Conservation (phyloP, 2,888 invertebrate genomes). For the Microplitis deprimator region DNA sequence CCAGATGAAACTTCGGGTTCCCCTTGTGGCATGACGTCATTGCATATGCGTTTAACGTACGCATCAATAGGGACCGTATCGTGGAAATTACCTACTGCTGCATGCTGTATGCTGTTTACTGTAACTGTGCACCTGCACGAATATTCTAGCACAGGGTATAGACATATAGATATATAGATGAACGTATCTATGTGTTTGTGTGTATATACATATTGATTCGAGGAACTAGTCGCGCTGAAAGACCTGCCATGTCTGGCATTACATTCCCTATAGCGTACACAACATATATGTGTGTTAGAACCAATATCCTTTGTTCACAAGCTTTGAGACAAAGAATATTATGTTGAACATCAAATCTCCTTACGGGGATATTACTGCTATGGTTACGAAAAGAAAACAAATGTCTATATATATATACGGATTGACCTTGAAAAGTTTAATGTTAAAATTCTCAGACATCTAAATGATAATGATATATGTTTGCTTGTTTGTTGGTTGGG, state of each 20-base stretch:
- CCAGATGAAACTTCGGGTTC: constrained; percentile 13
- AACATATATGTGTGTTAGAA: background rate
- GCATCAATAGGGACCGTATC: constrained; percentile 22
- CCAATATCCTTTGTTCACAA: constrained; percentile 26
- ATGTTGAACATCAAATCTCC: background rate
- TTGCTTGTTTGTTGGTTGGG: too few relatives aligned
- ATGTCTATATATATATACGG: too few relatives aligned
- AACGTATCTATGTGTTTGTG: background rate
- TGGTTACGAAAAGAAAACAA: too few relatives aligned
- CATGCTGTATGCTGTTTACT: constrained; percentile 6
- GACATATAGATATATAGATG: background rate
- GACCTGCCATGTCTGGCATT: background rate
- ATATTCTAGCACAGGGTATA: constrained; percentile 13
- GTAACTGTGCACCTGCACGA: constrained; percentile 35
- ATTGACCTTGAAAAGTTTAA: too few relatives aligned
- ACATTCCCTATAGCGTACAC: background rate
- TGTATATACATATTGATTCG: constrained; percentile 30
- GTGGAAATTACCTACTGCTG: constrained; percentile 31
- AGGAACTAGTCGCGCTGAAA: background rate
- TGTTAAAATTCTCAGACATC: too few relatives aligned
- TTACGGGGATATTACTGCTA: background rate
- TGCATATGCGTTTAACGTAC: constrained; percentile 35
- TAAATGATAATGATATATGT: too few relatives aligned
- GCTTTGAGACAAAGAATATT: background rate
- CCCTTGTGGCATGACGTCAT: constrained; percentile 46